Base-by-base conservation (phyloP, 1,140 invertebrate species). In the Drosophila watanabei region DNA sequence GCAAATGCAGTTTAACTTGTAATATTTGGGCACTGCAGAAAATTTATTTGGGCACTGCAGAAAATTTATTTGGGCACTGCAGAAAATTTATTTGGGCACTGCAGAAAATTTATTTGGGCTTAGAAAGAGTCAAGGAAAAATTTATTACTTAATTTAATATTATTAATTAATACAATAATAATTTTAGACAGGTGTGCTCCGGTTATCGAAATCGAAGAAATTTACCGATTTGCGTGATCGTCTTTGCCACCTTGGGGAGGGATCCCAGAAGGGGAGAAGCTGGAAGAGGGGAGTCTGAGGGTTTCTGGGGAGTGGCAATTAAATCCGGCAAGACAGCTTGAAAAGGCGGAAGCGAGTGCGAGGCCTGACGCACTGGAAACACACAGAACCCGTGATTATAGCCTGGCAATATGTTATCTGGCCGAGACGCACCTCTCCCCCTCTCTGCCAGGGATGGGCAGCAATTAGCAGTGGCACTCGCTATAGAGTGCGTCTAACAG, bases 291-390 rank as follows among this genome's bases (percentile, higher is more conserved):
- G 20, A 52, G 39, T 32, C 24, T 9, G 45, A 46, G 20, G 18
- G 45, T 0, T 18, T 8, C 30, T 35, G 37, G 33, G 48, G 18
- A 33, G 51, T 33, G 39, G 58, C 71, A 75, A 75, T 75, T 75
- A 75, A 75, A 64, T 20, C n/a, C 49, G 51, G 35, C n/a, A 18
- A 48, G 49, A 56, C 62, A 82, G 71, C 57, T 72, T 41, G 51
- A 49, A 57, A 56, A 68, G 61, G 54, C 63, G 61, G 79, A 69
- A 61, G 72, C 64, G 59, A 56, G 4, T 57, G 48, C 35, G 32
- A 54, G 48, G 64, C 41, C 64, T 82, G 83, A 86, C 83, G 83
- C 83, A 87, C 83, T 79, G 51, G 52, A 49, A 35, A 61, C 46
- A 41, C 30, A 28, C 10, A 11, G 35, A 87, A 69, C 75, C 83